phyloP scores from a whole-genome alignment of 2,888 invertebrate species.

The Trissolcus japonicus region DNA sequence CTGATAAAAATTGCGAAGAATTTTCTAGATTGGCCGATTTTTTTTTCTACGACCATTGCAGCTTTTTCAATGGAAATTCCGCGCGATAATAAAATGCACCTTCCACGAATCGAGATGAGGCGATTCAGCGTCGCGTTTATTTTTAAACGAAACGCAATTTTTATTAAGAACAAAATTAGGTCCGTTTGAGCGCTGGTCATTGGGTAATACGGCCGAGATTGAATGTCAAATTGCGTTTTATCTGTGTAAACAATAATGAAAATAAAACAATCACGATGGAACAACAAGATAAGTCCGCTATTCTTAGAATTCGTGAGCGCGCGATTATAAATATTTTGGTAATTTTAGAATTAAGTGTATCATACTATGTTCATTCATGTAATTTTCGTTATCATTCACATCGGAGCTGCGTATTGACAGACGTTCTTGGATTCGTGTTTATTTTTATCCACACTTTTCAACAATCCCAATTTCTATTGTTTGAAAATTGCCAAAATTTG shows the following conservation, averaged over 20 bases:
- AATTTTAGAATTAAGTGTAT: slow-evolving; percentile 25
- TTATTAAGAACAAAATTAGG: slow-evolving; percentile 16
- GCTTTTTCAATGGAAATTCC: no score
- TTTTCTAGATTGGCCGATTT: slow-evolving; percentile 1
- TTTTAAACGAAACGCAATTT: slow-evolving; percentile 1
- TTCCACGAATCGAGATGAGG: neutral
- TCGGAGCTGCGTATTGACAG: no score
- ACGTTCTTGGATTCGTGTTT: no score
- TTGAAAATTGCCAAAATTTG: no score
- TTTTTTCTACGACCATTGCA: neutral
- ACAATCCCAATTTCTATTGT: no score
- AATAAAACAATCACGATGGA: neutral
- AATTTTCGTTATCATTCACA: slow-evolving; percentile 8
- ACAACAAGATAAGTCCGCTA: slow-evolving; percentile 16
- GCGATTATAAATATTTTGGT: slow-evolving; percentile 23
- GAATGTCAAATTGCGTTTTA: slow-evolving; percentile 25
- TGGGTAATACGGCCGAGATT: slow-evolving; percentile 3
- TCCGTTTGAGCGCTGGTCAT: slow-evolving; percentile 1
- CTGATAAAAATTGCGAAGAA: slow-evolving; percentile 5
- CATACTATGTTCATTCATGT: slow-evolving; percentile 1
- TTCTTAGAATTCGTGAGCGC: slow-evolving; percentile 13
- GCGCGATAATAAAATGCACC: neutral
- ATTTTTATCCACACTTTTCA: no score
- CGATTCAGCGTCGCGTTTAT: neutral
- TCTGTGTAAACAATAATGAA: slow-evolving; percentile 8